Conservation (phyloP, 1,140 invertebrate species). For the Drosophila saltans region DNA sequence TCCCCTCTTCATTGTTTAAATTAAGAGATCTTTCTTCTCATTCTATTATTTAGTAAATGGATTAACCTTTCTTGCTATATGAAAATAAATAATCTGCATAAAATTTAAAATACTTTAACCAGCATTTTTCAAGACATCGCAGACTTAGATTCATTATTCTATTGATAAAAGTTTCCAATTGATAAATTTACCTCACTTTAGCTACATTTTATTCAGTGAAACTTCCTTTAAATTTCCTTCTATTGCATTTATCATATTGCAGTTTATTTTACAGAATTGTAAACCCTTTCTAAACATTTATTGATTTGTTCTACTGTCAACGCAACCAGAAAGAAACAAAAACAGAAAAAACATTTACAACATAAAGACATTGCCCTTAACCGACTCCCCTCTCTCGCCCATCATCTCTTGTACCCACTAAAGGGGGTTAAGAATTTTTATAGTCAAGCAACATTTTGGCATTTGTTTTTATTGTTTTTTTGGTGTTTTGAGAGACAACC, state of each 20-base stretch:
- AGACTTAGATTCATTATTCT: too few relatives aligned
- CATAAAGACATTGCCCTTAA: slow-evolving; percentile 25
- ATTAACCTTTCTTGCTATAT: too few relatives aligned
- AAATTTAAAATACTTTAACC: too few relatives aligned
- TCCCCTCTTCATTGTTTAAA: too few relatives aligned
- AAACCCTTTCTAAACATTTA: slow-evolving; percentile 45
- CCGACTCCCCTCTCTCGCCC: slow-evolving; percentile 45
- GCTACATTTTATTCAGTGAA: too few relatives aligned
- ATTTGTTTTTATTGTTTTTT: slow-evolving; percentile 78
- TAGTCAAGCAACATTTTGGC: slow-evolving; percentile 40
- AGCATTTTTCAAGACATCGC: too few relatives aligned
- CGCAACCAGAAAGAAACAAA: slow-evolving; percentile 15
- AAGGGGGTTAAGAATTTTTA: slow-evolving; percentile 10
- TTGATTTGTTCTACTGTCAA: slow-evolving; percentile 37
- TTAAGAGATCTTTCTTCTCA: too few relatives aligned
- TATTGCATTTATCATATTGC: not conserved
- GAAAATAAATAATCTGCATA: too few relatives aligned
- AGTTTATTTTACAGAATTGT: not conserved
- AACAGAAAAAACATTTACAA: not conserved
- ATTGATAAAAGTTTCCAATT: too few relatives aligned
- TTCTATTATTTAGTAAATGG: too few relatives aligned
- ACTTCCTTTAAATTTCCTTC: too few relatives aligned
- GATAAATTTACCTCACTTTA: too few relatives aligned
- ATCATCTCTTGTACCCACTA: slow-evolving; percentile 7
- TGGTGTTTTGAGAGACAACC: slow-evolving; percentile 34